Conservation (phyloP, 1,140 invertebrate genomes). For the Polyergus mexicanus region DNA sequence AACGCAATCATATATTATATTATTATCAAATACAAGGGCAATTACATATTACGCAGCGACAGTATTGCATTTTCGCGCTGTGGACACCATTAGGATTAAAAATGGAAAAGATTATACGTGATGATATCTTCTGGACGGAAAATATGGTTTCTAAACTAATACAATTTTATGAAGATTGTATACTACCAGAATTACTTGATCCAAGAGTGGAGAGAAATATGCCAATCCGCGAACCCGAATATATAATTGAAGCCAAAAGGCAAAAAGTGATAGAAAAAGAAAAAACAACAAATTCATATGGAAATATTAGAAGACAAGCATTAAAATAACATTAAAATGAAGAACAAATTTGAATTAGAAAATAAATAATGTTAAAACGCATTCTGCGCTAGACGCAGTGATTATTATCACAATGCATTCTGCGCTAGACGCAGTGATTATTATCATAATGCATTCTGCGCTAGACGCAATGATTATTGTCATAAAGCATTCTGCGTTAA, state of each 20-base stretch:
- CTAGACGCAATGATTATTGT: no score
- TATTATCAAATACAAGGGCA: no score
- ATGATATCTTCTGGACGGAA: no score
- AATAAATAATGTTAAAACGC: background rate
- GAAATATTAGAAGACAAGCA: background rate
- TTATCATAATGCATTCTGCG: background rate
- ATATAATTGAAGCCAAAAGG: background rate
- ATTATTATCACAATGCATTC: background rate
- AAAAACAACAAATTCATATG: background rate
- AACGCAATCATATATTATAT: no score
- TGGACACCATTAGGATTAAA: no score
- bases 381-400: background rate
- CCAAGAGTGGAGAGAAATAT: background rate
- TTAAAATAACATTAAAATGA: background rate
- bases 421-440: background rate
- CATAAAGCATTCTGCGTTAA: no score
- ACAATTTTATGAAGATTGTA: no score
- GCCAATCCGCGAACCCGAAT: background rate
- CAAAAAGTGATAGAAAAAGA: background rate
- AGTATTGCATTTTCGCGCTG: no score
- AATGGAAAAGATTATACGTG: no score
- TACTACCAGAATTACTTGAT: conserved; percentile 6
- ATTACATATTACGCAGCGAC: no score
- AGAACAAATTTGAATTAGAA: no score
- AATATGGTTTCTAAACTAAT: no score